Base-by-base conservation (phyloP, 2,797 vertebrate species). In the Spheniscus humboldti region DNA sequence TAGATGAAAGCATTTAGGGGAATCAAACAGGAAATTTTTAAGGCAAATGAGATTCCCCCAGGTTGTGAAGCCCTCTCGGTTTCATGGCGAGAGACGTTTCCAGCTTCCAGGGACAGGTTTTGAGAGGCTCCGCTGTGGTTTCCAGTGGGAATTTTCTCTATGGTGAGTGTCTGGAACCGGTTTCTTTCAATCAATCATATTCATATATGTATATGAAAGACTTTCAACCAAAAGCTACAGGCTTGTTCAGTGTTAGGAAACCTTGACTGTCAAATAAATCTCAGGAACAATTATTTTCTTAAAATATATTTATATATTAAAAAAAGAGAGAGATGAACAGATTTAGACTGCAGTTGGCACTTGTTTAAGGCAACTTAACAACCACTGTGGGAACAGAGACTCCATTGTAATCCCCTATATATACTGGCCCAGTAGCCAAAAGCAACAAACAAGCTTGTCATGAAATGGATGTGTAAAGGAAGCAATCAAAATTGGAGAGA, bases 391-490 rank as follows among this genome's bases (percentile, higher is more conserved):
- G 91, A 94, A 97, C 90, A 96, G 69, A 93, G 87, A 25, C 76
- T 94, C 92, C 92, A 82, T 94, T 95, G 95, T 94, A 62, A 84
- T 93, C 66, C 66, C 52, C 50, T 7, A 37, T 74, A 75, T 20
- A 45, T 56, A 79, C 43, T 16, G 30, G 50, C 33, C 45, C 63
- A 3, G 92, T 92, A 93, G 96, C 97, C 96, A 96, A 96, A 85
- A 96, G 62, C 91, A 97, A 92, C 89, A 95, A 94, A 93, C 76
- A 91, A 90, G 57, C 86, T 91, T 78, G 94, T 94, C 96, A 83
- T 94, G 95, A 94, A 92, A 97, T 96, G 92, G 93, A 96, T 94
- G 94, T 93, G 96, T 87, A 92, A 89, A 94, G 95, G 96, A 96
- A 97, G 92, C 60, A 59, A 67, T 93, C 83, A 89, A 89, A 97